phyloP scores from a whole-genome alignment of 2,888 invertebrate genomes.

The Sisyra terminalis region DNA sequence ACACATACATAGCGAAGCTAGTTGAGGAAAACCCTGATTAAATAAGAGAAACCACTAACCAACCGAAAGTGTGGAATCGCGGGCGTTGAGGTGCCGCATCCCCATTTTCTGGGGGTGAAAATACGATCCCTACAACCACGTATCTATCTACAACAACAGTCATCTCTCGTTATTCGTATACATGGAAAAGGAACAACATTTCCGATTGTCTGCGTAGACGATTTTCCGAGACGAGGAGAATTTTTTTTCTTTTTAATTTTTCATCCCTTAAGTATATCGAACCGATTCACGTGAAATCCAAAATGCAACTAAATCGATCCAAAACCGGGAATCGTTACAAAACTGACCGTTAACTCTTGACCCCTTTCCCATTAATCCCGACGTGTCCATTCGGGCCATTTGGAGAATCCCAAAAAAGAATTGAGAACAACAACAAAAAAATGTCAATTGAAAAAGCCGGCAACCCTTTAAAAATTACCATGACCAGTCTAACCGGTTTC shows the following conservation, averaged over 20 bases:
- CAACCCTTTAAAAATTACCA: conserved; percentile 1
- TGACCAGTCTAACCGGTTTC: conserved; percentile 8
- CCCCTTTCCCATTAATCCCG: not conserved
- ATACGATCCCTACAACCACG: too few species aligned
- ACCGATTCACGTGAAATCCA: not conserved
- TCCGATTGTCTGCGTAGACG: too few species aligned
- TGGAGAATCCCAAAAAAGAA: not conserved
- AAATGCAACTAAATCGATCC: not conserved
- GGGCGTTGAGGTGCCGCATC: too few species aligned
- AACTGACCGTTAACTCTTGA: conserved; percentile 5
- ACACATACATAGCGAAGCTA: conserved; percentile 1
- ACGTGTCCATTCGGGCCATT: too few species aligned
- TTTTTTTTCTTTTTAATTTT: too few species aligned
- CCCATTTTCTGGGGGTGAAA: too few species aligned
- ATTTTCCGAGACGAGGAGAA: too few species aligned
- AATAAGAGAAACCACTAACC: conserved; percentile 9
- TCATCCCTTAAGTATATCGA: too few species aligned
- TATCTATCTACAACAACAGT: too few species aligned
- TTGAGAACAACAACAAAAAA: not conserved
- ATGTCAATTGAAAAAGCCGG: conserved; percentile 4
- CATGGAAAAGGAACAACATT: too few species aligned
- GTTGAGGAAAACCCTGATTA: conserved; percentile 8
- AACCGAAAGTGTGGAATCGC: conserved; percentile 7
- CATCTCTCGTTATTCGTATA: too few species aligned
- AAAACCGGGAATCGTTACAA: not conserved